phyloP scores from a whole-genome alignment of 2,797 vertebrate genomes.

The Nannoperca obscura region DNA sequence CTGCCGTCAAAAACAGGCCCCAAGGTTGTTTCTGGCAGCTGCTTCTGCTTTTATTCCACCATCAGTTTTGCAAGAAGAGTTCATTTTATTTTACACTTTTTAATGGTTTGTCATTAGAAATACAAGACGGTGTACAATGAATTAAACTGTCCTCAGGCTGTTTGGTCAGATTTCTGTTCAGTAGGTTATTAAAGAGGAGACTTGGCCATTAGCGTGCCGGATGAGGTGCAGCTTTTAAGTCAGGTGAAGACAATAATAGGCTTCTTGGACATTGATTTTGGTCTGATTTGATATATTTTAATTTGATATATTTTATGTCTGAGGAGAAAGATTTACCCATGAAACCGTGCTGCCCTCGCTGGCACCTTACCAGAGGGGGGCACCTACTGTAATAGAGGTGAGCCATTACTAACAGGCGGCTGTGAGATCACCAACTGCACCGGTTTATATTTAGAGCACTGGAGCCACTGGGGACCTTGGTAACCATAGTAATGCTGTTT shows the following conservation, averaged over 20 bases:
- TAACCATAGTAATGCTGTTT: conserved; percentile 68
- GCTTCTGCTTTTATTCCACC: too few relatives aligned
- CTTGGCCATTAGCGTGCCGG: background rate
- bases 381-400: conserved; percentile 51
- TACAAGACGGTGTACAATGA: background rate
- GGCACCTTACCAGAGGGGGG: conserved; percentile 42
- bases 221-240: background rate
- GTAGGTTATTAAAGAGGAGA: background rate
- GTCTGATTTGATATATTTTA: conserved; percentile 31
- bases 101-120: background rate
- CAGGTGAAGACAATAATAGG: background rate
- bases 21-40: too few relatives aligned
- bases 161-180: background rate
- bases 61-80: background rate
- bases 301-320: conserved; percentile 30
- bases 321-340: conserved; percentile 31
- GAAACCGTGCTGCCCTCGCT: conserved; percentile 40
- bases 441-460: conserved; percentile 63
- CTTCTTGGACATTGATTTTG: conserved; percentile 15
- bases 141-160: background rate
- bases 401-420: conserved; percentile 55
- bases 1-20: too few relatives aligned
- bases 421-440: conserved; percentile 50
- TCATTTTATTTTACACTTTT: background rate
- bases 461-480: conserved; percentile 61